Evolutionary conservation across 2,797 vertebrate genomes (phyloP).

Genomic region (Megalops cyprinoides): DNA sequence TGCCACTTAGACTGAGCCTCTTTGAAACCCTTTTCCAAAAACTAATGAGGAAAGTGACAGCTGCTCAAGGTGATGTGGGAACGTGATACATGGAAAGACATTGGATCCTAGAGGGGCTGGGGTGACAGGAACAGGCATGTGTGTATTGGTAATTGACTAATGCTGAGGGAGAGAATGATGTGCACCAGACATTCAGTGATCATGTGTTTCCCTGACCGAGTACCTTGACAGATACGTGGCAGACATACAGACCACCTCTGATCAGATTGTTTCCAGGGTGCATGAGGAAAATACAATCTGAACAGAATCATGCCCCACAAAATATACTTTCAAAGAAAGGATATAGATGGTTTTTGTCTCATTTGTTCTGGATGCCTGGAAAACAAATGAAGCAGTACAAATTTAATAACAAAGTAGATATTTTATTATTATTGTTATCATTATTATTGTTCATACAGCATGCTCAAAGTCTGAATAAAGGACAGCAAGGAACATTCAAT

Average conservation of each 20-base stretch:
- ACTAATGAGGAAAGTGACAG: conserved; percentile 52
- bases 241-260: background rate
- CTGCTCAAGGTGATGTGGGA: conserved; percentile 36
- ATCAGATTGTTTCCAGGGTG: conserved; percentile 18
- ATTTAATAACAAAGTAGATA: conserved; percentile 36
- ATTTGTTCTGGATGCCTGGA: background rate
- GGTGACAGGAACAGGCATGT: conserved; percentile 21
- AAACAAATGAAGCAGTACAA: background rate
- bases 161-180: conserved; percentile 24
- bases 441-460: conserved; percentile 42
- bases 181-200: conserved; percentile 9
- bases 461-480: conserved; percentile 45
- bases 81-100: conserved; percentile 40
- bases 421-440: conserved; percentile 38
- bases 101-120: conserved; percentile 22
- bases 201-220: conserved; percentile 17
- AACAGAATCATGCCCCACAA: background rate
- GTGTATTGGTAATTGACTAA: background rate
- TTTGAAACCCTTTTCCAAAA: conserved; percentile 31
- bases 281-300: background rate
- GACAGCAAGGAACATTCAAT: conserved; percentile 27
- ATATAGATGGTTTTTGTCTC: background rate
- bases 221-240: background rate
- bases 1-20: background rate
- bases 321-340: background rate